phyloP scores from a whole-genome alignment of 2,797 vertebrate genomes.

The Craterocephalus amniculus region DNA sequence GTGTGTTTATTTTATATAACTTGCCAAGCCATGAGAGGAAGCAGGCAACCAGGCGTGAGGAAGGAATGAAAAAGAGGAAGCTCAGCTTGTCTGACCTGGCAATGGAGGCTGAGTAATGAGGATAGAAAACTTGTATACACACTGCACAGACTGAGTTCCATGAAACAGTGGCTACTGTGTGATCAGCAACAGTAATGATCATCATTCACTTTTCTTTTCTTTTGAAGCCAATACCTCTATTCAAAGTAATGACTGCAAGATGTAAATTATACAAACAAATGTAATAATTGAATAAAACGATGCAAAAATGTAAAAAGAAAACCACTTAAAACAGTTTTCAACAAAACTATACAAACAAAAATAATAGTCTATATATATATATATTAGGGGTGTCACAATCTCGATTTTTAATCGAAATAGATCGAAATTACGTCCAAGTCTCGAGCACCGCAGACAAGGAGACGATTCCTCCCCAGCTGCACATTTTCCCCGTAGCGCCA shows the following conservation, averaged over 20 bases:
- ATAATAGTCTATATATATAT: too few species aligned
- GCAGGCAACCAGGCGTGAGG: slow-evolving; percentile 48
- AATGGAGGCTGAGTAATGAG: slow-evolving; percentile 29
- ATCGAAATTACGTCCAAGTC: too few species aligned
- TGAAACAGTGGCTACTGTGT: slow-evolving; percentile 16
- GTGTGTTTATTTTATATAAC: slow-evolving; percentile 52
- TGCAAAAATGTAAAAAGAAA: too few species aligned
- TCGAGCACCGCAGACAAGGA: too few species aligned
- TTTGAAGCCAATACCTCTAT: slow-evolving; percentile 15
- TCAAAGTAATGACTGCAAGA: slow-evolving; percentile 1
- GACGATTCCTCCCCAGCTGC: too few species aligned
- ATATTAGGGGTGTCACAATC: too few species aligned
- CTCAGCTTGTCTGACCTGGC: slow-evolving; percentile 32
- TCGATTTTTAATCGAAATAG: too few species aligned
- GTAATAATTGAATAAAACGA: too few species aligned
- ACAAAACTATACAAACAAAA: too few species aligned
- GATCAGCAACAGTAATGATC: slow-evolving; percentile 21
- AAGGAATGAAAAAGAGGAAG: slow-evolving; percentile 35
- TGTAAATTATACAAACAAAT: slow-evolving; percentile 11
- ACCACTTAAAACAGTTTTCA: too few species aligned
- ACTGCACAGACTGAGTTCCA: slow-evolving; percentile 25
- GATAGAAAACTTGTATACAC: slow-evolving; percentile 24
- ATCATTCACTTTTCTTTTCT: slow-evolving; percentile 18
- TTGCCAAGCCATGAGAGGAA: slow-evolving; percentile 34
- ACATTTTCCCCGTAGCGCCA: too few species aligned